phyloP scores from a whole-genome alignment of 2,113 vertebrate genomes.

The Peromyscus maniculatus region DNA sequence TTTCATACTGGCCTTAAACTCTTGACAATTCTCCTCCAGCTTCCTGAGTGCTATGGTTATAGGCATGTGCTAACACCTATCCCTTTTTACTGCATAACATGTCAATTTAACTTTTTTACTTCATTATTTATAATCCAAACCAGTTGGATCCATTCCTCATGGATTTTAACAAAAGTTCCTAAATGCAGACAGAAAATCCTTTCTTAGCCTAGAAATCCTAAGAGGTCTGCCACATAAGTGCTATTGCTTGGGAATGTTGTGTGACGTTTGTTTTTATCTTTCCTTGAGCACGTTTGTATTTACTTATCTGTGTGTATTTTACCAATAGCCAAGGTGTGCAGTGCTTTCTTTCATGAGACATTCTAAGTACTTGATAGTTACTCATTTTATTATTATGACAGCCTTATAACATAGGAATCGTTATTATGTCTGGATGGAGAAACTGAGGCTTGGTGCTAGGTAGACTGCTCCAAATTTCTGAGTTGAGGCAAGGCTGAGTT shows the following conservation, averaged over 20 bases:
- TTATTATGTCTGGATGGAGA: neutral
- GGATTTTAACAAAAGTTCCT: slow-evolving; percentile 20
- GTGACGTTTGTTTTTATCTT: neutral
- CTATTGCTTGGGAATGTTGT: neutral
- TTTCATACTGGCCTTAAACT: neutral
- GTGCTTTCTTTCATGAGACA: neutral
- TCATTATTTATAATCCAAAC: neutral
- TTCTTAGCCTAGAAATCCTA: neutral
- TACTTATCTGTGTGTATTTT: neutral
- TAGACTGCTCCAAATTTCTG: neutral
- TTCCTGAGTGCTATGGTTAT: neutral
- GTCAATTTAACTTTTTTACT: neutral
- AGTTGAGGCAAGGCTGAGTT: neutral
- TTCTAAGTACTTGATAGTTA: neutral
- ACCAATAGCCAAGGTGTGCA: neutral
- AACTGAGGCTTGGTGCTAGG: neutral
- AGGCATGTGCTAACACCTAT: neutral
- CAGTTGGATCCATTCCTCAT: neutral
- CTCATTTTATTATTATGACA: neutral
- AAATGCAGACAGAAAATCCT: neutral
- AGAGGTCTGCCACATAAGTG: neutral
- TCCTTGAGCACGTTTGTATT: neutral
- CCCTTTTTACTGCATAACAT: neutral
- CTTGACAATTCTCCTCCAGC: neutral
- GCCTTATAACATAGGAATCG: neutral